A percentile compares a stretch with the other conserved stretches of the same genome.
Conservation (phyloP, 2,888 invertebrate genomes). For the Helicoverpa assulta region DNA sequence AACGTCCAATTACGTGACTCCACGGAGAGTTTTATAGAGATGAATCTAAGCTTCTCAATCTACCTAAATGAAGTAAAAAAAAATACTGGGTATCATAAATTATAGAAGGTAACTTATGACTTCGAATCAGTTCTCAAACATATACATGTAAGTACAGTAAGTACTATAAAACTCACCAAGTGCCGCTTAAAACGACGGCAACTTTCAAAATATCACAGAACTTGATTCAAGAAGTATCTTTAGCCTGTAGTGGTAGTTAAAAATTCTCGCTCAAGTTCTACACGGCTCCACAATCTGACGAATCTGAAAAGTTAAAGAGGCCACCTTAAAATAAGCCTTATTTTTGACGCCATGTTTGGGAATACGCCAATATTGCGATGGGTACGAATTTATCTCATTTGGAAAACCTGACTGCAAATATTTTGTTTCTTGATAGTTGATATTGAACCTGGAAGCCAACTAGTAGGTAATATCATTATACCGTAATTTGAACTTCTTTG, state of each 20-base stretch:
- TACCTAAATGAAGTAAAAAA: too few species aligned
- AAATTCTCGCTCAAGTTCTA: slow-evolving; percentile 63
- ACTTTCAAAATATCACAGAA: slow-evolving; percentile 61
- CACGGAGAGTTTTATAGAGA: too few species aligned
- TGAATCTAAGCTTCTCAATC: too few species aligned
- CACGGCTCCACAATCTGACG: slow-evolving; percentile 64
- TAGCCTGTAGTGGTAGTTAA: slow-evolving; percentile 64
- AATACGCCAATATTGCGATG: not conserved
- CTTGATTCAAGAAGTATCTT: slow-evolving; percentile 59
- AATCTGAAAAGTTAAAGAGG: slow-evolving; percentile 52
- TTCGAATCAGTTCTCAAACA: slow-evolving; percentile 14
- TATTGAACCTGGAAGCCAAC: too few species aligned
- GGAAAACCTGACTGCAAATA: too few species aligned
- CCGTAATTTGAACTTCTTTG: too few species aligned
- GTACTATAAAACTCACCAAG: slow-evolving; percentile 5
- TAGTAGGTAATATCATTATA: too few species aligned
- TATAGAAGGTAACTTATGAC: not conserved
- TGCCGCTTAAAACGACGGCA: slow-evolving; percentile 34
- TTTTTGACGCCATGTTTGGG: not conserved
- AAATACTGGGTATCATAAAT: too few species aligned
- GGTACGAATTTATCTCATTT: too few species aligned
- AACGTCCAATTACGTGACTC: too few species aligned
- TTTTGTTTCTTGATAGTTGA: too few species aligned
- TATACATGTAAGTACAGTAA: slow-evolving; percentile 2
- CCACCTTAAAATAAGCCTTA: not conserved